Base-by-base conservation (phyloP, 1,140 invertebrate genomes). In the Lepidurus apus region DNA sequence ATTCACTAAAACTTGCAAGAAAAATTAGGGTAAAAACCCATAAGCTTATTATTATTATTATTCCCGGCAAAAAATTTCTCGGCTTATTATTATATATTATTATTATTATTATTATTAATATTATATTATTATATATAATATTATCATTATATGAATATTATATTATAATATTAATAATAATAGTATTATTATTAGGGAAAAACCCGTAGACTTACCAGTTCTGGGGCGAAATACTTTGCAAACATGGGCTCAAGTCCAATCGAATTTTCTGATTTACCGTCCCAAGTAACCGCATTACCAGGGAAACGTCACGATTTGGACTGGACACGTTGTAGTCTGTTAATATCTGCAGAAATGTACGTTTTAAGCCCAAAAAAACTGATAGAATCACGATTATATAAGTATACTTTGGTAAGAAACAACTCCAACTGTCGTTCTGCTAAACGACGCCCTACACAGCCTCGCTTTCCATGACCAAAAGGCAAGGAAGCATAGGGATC, bases 401-500 rank as follows among this genome's bases (percentile, higher is more conserved):
- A 17, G 34, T 74, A 43, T 77, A 80, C 79, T 78, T 78, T 77
- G 6, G 11, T 43, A 4, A 80, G 26, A 3, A 92, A 85, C 13
- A 90, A 85, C 78, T 88, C 87, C 80, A 95, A 87, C 85, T 94
- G 92, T 47, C 88, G 85, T 83, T 93, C 90, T 0, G 93, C 93
- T 65, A 95, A 87, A 82, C 91, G 91, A 81, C 89, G 89, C 0
- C 95, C 95, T 75, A 96, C 89, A 83, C 94, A 96, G 21, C 92
- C 92, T 80, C 94, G 88, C 7, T 89, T 87, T 2, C 94, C 94
- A 77, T 94, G 87, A 7, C 92, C 93, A 85, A 95, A 96, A 1
- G 94, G 94, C 43, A 96, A 81, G 77, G 88, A 90, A n/a, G 92
- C 93, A 82, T 91, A 88, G 1, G 90, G 85, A 80, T 89, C 26